Percentiles rank a stretch among this genome's conserved stretches.
phyloP scores from a whole-genome alignment of 2,888 invertebrate species.

The Horisme vitalbata region DNA sequence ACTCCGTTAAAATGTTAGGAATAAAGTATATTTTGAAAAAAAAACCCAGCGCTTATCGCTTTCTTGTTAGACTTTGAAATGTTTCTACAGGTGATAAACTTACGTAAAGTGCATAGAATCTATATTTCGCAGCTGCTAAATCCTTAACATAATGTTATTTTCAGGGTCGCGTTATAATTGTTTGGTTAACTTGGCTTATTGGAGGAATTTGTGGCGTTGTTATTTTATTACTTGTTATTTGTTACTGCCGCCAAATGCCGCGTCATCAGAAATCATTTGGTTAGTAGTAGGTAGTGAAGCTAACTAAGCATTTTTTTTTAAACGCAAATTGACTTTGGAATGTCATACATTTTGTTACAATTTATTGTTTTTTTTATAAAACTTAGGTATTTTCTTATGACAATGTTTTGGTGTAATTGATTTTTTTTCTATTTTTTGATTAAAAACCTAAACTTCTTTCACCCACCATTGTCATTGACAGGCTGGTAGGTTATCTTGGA shows the following conservation, averaged over 20 bases:
- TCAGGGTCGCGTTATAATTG: constrained; percentile 78
- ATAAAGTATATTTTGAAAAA: constrained; percentile 51
- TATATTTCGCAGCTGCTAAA: constrained; percentile 35
- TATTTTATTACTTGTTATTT: constrained; percentile 84
- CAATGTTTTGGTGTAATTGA: too few species aligned
- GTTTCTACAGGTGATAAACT: constrained; percentile 67
- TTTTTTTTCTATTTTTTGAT: too few species aligned
- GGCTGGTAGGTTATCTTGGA: too few species aligned
- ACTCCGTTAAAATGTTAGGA: constrained; percentile 64
- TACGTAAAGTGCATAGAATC: constrained; percentile 44
- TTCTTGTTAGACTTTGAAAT: constrained; percentile 71
- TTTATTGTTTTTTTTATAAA: too few species aligned
- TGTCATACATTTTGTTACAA: too few species aligned
- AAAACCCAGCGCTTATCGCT: constrained; percentile 64
- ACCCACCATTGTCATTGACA: too few species aligned
- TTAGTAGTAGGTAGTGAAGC: too few species aligned
- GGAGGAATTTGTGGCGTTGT: constrained; percentile 86
- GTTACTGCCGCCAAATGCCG: constrained; percentile 87
- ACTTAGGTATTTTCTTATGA: too few species aligned
- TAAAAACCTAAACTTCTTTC: too few species aligned
- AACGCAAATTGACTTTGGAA: neutral
- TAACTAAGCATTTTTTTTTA: too few species aligned
- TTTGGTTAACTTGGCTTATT: constrained; percentile 81
- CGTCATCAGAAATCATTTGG: constrained; percentile 87
- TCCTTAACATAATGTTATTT: constrained; percentile 40